These are phyloP conservation scores for Heteromormyrus szaboi DNA, from an alignment of 2,797 vertebrate species.

Conservation along the genomic window DNA sequence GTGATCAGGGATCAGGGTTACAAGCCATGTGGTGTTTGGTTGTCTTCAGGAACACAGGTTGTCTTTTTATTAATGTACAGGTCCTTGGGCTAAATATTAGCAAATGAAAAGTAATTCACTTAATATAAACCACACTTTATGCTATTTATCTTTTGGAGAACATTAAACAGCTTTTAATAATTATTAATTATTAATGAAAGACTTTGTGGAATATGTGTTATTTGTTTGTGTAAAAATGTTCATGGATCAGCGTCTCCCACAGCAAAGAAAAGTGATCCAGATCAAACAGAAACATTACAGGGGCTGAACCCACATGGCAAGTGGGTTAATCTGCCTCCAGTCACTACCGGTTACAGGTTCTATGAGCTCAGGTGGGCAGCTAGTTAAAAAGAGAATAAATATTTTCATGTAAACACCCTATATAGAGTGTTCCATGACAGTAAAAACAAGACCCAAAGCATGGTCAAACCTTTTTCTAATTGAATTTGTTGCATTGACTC, in stretches of 20 bases:
- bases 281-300: not conserved
- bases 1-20: not conserved
- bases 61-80: constrained; percentile 29
- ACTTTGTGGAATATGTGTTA: not conserved
- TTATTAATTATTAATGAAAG: not conserved
- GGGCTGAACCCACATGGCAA: not conserved
- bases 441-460: not conserved
- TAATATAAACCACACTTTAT: not conserved
- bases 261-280: not conserved
- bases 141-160: not conserved
- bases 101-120: not conserved
- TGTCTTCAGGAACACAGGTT: constrained; percentile 33
- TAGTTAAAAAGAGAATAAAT: not conserved
- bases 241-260: not conserved
- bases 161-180: not conserved
- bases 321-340: not conserved
- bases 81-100: not conserved
- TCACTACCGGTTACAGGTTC: not conserved
- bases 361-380: not conserved
- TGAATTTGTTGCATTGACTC: constrained; percentile 25
- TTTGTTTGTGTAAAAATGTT: not conserved
- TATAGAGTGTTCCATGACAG: not conserved
- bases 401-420: not conserved
- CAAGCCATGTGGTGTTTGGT: not conserved
- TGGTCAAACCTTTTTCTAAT: not conserved